phyloP scores from a whole-genome alignment of 2,888 invertebrate species.

The Himalopsyche anomala region DNA sequence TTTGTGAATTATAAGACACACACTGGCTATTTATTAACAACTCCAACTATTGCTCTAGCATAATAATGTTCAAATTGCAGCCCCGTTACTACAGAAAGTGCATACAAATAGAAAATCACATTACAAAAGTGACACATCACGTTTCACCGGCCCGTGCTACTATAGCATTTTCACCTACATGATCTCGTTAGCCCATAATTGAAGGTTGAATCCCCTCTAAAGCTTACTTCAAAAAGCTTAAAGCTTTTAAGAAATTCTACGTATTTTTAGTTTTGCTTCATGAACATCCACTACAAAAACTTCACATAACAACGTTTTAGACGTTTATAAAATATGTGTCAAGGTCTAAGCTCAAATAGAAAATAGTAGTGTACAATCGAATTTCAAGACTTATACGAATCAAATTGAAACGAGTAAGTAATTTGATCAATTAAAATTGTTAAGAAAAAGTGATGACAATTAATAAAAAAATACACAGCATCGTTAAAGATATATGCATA shows the following conservation, averaged over 20 bases:
- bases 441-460: no score
- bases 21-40: no score
- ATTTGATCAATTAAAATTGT: no score
- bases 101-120: constrained; percentile 38
- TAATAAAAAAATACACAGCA: no score
- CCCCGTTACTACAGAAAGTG: background rate
- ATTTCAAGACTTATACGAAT: no score
- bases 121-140: constrained; percentile 28
- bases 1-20: no score
- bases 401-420: no score
- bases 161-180: constrained; percentile 31
- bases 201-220: background rate
- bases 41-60: no score
- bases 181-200: constrained; percentile 24
- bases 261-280: constrained; percentile 1
- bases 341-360: background rate
- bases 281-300: background rate
- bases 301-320: background rate
- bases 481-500: no score
- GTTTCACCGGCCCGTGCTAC: background rate
- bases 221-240: constrained; percentile 17
- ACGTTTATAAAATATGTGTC: background rate
- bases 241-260: background rate
- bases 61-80: background rate
- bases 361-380: background rate